Base-by-base conservation (phyloP, 2,888 invertebrate genomes). In the Anaspis maculata region DNA sequence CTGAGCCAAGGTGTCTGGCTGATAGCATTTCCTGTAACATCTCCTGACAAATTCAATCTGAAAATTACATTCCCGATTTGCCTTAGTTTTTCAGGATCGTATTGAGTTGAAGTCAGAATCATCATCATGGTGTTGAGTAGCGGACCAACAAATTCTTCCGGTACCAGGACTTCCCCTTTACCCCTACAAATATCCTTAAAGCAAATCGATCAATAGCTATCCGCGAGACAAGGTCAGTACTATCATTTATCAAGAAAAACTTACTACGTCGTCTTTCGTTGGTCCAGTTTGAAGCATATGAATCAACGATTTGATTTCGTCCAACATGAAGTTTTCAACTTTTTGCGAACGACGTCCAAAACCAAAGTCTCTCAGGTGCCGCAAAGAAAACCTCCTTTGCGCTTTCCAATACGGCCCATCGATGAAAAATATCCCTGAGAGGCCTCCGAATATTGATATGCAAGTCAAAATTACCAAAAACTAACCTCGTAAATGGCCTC, bases 381-480 rank as follows among this genome's bases (percentile, higher is more conserved):
- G 69, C 2, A 82, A 62, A 0, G 79, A 69, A 42, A 80, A 82
- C 43, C 82, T 68, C 16, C 79, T 66, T 47, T 82, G 81, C 2
- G 74, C 70, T 36, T 74, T 73, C 81, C 82, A 82, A 30, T 70
- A 61, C 21, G 64, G 59, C 1, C 76, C 76, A 10, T 81, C 79
- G 11, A 72, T 71, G 51, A 81, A 80, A 54, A 80, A 79, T 37
- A 81, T 71, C n/a, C n/a, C n/a, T n/a, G n/a, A n/a, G n/a, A n/a
- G n/a, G n/a, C n/a, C n/a, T n/a, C n/a, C n/a, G n/a, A n/a, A n/a
- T n/a, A n/a, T n/a, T n/a, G n/a, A n/a, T n/a, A n/a, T n/a, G n/a
- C n/a, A n/a, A n/a, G n/a, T n/a, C n/a, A n/a, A n/a, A n/a, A n/a
- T n/a, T n/a, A n/a, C n/a, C n/a, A n/a, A n/a, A n/a, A n/a, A n/a